Base-by-base conservation (phyloP, 2,113 vertebrate species). In the Pagrus major region DNA sequence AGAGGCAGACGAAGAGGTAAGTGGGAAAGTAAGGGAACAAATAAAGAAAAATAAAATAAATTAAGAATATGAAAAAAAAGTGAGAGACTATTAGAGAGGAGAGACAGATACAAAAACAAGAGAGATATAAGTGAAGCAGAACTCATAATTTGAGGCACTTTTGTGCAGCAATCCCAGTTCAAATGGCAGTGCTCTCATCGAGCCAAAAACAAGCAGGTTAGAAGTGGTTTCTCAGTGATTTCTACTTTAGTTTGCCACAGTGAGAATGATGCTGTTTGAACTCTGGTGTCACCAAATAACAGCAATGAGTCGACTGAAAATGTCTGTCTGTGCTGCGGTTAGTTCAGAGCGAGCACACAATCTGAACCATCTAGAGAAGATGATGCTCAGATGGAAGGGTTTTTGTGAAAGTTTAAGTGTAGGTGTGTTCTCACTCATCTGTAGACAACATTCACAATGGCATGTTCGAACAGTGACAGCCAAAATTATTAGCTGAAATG, bases 191-290 rank as follows among this genome's bases (percentile, higher is more conserved):
- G 59, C 25, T 81, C 49, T 83, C 49, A 59, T 16, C 9, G 10
- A 37, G 35, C 15, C 49, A 5, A 61, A 37, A 46, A 46, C 76
- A 66, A 47, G 54, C 27, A 3, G 0, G 25, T 56, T 27, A 60
- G 8, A 23, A 74, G 69, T 31, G 59, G 16, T 25, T 61, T 20
- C 49, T 59, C 29, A 66, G 56, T 69, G 74, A 76, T 76, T 69
- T 81, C 69, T 37, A 1, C 75, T 71, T 75, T 3, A 67, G 37
- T 76, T 41, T 64, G 42, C 41, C 8, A 8, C 27, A 10, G 25
- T 14, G 42, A 83, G n/a, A 39, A 27, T 1, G 9, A 10, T 25
- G 31, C 59, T 33, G 20, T 75, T 60, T 72, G 42, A 80, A 49
- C 63, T 73, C 47, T 21, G 12, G 56, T 5, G 60, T 44, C 39